Evolutionary conservation across 2,888 invertebrate genomes (phyloP), one percentile per base, ranked within the genome.

Genomic region (Himalopsyche tibetana): DNA sequence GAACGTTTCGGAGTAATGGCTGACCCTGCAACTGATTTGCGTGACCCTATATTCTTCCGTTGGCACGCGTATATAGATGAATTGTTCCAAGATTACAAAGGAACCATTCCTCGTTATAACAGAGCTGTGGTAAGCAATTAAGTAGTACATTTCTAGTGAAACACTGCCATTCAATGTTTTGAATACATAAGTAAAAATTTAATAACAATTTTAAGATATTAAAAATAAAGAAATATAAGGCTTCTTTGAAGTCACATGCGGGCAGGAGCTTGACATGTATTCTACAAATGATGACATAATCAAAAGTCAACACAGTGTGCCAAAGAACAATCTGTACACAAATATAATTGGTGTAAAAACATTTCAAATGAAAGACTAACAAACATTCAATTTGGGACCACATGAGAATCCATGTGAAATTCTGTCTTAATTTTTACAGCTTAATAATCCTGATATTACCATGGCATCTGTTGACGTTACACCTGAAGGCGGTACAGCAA

Each of bases 41-140:
- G 97, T 82, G 97, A 97, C 91, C 97, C 97, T 0, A 93, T 96
- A 88, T 97, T 97, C 93, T 97, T 96, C 92, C 95, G 97, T 90
- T 97, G 96, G 96, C 97, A 97, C 90, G 95, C 95, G 0, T 96
- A 94, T 90, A 93, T 97, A 81, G 96, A 97, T 89, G 94, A 95
- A 88, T 91, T 96, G 51, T 97, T 96, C 93, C 95, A 95, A 89
- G 94, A 94, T 89, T 95, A 95, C 91, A 97, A 97, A 91, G 91
- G 92, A 8, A 93, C 93, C 8, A 90, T 96, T 79, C 92, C 94
- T 0, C 91, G 93, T 12, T 96, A 96, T 90, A 92, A 90, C 0
- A 89, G 89, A 1, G 90, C 91, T 38, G 93, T 94, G 90, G 94
- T 95, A 90, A 88, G 86, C 89, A 55, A 45, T 28, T 28, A 28